Conservation (phyloP, 2,888 invertebrate species). For the Alentia gelatinosa region DNA sequence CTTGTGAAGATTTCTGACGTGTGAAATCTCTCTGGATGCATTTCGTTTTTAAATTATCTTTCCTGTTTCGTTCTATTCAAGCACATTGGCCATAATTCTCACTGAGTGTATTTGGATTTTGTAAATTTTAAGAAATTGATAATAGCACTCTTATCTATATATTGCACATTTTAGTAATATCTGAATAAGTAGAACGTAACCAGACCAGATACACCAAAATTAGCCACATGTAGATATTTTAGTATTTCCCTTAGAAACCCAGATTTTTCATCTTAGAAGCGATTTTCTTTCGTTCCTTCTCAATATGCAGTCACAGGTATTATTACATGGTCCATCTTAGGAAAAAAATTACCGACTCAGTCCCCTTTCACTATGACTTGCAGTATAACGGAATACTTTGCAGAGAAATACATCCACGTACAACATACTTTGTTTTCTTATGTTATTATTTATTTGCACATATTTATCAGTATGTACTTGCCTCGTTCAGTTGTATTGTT, state of each 20-base stretch:
- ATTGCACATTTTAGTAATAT: neutral
- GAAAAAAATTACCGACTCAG: neutral
- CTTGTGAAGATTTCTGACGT: too few species aligned
- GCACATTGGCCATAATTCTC: neutral
- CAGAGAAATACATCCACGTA: neutral
- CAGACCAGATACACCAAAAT: neutral
- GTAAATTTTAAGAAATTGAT: neutral
- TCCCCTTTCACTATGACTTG: neutral
- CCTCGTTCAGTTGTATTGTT: conserved; percentile 50
- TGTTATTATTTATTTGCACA: conserved; percentile 47
- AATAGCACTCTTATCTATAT: neutral
- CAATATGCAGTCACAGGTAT: neutral
- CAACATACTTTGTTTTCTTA: conserved; percentile 33
- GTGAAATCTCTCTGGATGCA: too few species aligned
- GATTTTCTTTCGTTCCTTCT: neutral
- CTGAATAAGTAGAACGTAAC: neutral
- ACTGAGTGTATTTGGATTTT: neutral
- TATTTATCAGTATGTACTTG: conserved; percentile 47
- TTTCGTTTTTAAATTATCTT: too few species aligned
- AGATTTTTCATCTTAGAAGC: neutral
- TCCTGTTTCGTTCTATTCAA: too few species aligned
- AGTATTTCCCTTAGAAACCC: neutral
- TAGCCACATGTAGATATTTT: neutral
- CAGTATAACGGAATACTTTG: too few species aligned
- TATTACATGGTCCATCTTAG: neutral